These are phyloP conservation scores for Tinea semifulvella DNA, from an alignment of 2,888 invertebrate species.

Conservation along the genomic window DNA sequence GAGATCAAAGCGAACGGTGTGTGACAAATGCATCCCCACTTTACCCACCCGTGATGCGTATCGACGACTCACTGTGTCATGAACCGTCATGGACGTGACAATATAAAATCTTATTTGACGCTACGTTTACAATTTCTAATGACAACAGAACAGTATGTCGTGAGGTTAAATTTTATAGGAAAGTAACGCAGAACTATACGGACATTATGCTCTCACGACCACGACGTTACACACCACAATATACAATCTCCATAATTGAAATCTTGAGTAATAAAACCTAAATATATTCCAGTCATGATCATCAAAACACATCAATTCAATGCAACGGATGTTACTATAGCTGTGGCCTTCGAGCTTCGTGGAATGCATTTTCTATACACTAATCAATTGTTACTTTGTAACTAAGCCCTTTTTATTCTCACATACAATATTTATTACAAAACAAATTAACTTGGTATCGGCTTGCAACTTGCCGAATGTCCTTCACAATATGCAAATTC, in stretches of 20 bases:
- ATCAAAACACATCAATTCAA: slow-evolving; percentile 1
- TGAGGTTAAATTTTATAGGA: background rate
- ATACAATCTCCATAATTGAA: background rate
- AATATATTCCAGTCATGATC: slow-evolving; percentile 8
- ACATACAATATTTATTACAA: background rate
- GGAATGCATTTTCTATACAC: slow-evolving; percentile 30
- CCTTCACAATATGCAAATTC: slow-evolving; percentile 3
- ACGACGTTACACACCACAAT: background rate
- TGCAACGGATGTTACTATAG: slow-evolving; percentile 12
- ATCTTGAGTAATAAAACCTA: background rate
- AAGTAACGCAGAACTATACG: background rate
- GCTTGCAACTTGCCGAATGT: background rate
- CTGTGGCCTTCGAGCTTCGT: slow-evolving; percentile 36
- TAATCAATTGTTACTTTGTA: background rate
- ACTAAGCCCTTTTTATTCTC: background rate
- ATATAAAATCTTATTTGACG: slow-evolving; percentile 44
- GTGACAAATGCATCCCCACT: slow-evolving; percentile 8
- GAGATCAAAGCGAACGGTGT: slow-evolving; percentile 27
- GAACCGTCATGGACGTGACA: slow-evolving; percentile 22
- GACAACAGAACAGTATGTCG: background rate
- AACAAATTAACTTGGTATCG: background rate
- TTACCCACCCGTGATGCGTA: slow-evolving; percentile 6
- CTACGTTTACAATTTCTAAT: slow-evolving; percentile 18
- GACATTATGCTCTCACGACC: no score
- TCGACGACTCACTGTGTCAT: slow-evolving; percentile 7